Evolutionary conservation across 1,140 invertebrate genomes (phyloP).

Genomic region (Bathynomus jamesi): DNA sequence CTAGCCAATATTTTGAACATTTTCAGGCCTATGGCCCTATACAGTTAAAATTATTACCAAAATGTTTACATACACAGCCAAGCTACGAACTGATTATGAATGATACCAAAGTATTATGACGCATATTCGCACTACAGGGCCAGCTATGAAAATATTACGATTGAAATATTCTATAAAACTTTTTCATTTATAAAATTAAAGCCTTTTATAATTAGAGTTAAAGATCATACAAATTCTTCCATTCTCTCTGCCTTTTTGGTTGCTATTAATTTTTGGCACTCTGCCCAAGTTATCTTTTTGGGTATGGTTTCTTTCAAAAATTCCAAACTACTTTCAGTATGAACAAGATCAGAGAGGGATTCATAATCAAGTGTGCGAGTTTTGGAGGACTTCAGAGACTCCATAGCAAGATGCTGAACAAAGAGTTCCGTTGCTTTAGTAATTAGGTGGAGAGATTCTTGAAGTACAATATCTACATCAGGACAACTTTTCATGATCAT

Average conservation of each 20-base stretch:
- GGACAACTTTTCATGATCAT: conserved; percentile 38
- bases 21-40: no score
- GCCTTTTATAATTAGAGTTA: no score
- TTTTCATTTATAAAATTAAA: no score
- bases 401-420: conserved; percentile 20
- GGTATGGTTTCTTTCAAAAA: conserved; percentile 32
- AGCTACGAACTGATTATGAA: no score
- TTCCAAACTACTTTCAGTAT: conserved; percentile 16
- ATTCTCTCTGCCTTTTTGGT: conserved; percentile 11
- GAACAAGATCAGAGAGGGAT: conserved; percentile 14
- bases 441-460: conserved; percentile 27
- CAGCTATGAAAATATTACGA: no score
- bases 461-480: conserved; percentile 29
- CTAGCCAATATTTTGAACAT: no score
- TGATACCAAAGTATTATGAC: no score
- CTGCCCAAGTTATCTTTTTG: conserved; percentile 29
- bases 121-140: no score
- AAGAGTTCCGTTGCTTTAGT: conserved; percentile 31
- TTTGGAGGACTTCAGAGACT: conserved; percentile 5
- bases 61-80: no score
- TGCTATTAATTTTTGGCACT: conserved; percentile 24
- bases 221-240: no score
- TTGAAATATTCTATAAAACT: no score
- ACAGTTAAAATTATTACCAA: no score
- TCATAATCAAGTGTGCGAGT: conserved; percentile 21